Conservation (phyloP, 2,113 vertebrate genomes). For the Pipa parva region DNA sequence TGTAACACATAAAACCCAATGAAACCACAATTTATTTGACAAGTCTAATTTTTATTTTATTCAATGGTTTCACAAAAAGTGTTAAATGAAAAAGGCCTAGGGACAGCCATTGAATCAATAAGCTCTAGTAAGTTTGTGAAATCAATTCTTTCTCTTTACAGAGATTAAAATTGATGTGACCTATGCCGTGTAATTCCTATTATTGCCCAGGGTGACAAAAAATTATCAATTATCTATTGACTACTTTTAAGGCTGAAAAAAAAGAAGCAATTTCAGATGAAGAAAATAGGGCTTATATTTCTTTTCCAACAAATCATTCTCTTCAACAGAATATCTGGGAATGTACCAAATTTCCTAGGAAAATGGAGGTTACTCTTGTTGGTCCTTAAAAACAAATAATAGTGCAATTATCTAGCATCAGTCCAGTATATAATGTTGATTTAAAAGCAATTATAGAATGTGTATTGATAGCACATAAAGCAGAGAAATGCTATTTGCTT, state of each 20-base stretch:
- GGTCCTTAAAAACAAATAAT: too few relatives aligned
- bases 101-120: conserved; percentile 61
- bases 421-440: too few relatives aligned
- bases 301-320: conserved; percentile 17
- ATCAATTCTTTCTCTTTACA: conserved; percentile 66
- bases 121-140: conserved; percentile 61
- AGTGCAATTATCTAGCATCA: too few relatives aligned
- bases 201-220: conserved; percentile 63
- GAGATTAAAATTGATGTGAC: conserved; percentile 61
- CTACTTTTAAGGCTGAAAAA: conserved; percentile 46
- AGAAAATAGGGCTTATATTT: conserved; percentile 31
- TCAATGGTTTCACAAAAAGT: conserved; percentile 57
- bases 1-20: conserved; percentile 54
- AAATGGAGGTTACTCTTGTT: neutral
- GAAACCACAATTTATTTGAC: conserved; percentile 61
- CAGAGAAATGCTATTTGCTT: too few relatives aligned
- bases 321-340: conserved; percentile 19
- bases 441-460: too few relatives aligned
- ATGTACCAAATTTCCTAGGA: neutral
- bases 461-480: too few relatives aligned
- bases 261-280: conserved; percentile 45
- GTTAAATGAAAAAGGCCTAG: conserved; percentile 62
- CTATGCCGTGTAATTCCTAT: conserved; percentile 57
- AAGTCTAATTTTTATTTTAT: conserved; percentile 50
- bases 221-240: conserved; percentile 71